Percentiles rank a stretch among this genome's conserved stretches.
These are phyloP conservation scores for Ispidina picta DNA, from an alignment of 2,797 vertebrate genomes.

Conservation along the genomic window DNA sequence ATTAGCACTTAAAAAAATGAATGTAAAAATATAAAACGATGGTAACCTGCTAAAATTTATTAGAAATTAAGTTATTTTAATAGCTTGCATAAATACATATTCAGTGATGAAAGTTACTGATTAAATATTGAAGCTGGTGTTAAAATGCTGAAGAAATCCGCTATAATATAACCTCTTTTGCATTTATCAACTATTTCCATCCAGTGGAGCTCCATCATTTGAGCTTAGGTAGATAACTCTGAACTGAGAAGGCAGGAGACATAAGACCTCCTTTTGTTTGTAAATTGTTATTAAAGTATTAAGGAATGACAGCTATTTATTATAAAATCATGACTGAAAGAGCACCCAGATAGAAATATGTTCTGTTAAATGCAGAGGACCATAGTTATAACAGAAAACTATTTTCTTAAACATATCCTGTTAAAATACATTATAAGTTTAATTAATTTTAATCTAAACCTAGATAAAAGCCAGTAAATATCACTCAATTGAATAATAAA, in stretches of 20 bases:
- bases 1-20: not conserved
- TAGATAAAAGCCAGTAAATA: not conserved
- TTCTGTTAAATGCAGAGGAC: not conserved
- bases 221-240: not conserved
- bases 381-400: not conserved
- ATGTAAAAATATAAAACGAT: not conserved
- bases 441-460: not conserved
- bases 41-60: not conserved
- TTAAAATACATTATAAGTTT: not conserved
- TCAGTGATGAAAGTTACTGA: not conserved
- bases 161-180: not conserved
- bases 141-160: not conserved
- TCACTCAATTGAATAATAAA: not conserved
- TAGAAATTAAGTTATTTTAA: not conserved
- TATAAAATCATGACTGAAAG: not conserved
- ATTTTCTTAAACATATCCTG: not conserved
- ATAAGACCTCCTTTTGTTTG: not conserved
- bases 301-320: not conserved
- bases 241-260: not conserved
- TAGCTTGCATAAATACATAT: not conserved
- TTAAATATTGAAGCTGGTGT: not conserved
- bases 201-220: not conserved
- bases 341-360: not conserved
- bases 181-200: conserved; percentile 21
- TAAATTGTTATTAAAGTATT: not conserved